Conservation (phyloP, 2,888 invertebrate species). For the Vanessa cardui region DNA sequence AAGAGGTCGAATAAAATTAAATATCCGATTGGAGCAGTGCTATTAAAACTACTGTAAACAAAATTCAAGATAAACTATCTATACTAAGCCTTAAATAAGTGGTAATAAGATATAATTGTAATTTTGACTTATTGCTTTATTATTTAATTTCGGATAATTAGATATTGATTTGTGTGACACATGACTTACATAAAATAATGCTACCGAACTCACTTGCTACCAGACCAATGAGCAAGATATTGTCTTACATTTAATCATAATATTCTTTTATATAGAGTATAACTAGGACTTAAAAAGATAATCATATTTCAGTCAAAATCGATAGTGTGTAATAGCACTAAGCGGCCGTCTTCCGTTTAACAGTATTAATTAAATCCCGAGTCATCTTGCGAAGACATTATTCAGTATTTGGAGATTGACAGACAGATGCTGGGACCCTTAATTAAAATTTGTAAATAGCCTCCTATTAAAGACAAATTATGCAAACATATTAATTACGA, state of each 20-base stretch:
- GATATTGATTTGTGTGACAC: too few relatives aligned
- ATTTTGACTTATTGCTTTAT: too few relatives aligned
- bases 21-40: too few relatives aligned
- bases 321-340: background rate
- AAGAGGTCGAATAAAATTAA: background rate
- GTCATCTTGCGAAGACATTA: conserved; percentile 61
- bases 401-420: conserved; percentile 59
- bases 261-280: background rate
- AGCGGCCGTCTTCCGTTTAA: conserved; percentile 47
- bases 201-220: too few relatives aligned
- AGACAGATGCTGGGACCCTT: conserved; percentile 50
- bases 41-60: too few relatives aligned
- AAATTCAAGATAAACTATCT: too few relatives aligned
- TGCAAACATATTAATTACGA: conserved; percentile 39
- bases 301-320: background rate
- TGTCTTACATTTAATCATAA: too few relatives aligned
- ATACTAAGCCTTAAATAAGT: too few relatives aligned
- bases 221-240: too few relatives aligned
- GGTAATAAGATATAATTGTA: too few relatives aligned
- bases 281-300: background rate
- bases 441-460: conserved; percentile 59
- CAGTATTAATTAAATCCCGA: conserved; percentile 65
- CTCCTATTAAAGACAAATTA: conserved; percentile 40
- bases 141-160: too few relatives aligned
- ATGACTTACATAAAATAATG: too few relatives aligned